Evolutionary conservation across 1,140 invertebrate species (phyloP), one percentile per base, ranked within the genome.

Genomic region (Neodiprion pinetum): DNA sequence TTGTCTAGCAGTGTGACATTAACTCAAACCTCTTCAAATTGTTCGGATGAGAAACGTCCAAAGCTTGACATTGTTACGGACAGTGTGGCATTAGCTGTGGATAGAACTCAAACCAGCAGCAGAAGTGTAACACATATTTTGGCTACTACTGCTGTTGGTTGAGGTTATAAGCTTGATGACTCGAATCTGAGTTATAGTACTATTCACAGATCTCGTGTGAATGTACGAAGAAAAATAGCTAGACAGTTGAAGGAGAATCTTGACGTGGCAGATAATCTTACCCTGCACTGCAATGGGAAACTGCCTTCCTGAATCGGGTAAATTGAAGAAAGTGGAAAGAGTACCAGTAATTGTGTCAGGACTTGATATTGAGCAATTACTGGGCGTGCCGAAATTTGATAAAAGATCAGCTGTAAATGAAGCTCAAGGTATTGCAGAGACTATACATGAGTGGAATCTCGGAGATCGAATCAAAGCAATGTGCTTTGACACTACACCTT

Each of bases 301-400:
- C 12, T 76, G 17, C 72, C 72, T 81, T 11, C 72, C 78, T 70
- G 75, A 82, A 67, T 79, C 81, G 21, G 74, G 75, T 17, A 79
- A 77, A 61, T 76, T 74, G n/a, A 68, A 84, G 75, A 80, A 67
- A 65, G 76, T 84, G 28, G 80, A 85, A 74, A 75, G 83, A 10
- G 77, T 85, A 12, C 79, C 81, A 11, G 79, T 83, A 53, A 71
- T 84, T 21, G 72, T 84, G 40, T 80, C 79, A 72, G 73, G 75
- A 7, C 28, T 67, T 48, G 70, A 72, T 48, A 77, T 76, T 28
- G 73, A 79, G 70, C 79, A 86, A 77, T 72, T 84, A 68, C 67
- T 85, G 8, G 78, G 76, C 10, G 80, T 85, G 65, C 83, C 84
- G 67, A 84, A 81, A 81, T 53, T 83, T 7, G 67, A 74, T 9